Evolutionary conservation across 2,797 vertebrate species (phyloP).

Genomic region (Sparus aurata): DNA sequence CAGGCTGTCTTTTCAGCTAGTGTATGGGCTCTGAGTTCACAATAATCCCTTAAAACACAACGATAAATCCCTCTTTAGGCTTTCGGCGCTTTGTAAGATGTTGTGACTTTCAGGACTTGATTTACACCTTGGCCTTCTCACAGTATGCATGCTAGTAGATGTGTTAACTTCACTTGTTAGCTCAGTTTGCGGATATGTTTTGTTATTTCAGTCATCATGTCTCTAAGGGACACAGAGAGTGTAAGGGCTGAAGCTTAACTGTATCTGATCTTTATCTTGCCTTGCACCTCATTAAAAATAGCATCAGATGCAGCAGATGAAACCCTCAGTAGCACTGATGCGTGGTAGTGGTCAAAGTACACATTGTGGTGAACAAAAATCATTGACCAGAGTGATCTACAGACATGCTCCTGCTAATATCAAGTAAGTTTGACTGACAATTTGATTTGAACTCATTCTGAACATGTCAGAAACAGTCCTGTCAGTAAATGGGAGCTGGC

Average conservation of each 20-base stretch:
- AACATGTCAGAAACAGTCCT: slow-evolving; percentile 3
- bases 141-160: neutral
- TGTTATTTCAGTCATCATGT: neutral
- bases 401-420: neutral
- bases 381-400: neutral
- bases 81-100: neutral
- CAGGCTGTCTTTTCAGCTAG: neutral
- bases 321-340: neutral
- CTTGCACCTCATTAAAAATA: neutral
- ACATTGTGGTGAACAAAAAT: neutral
- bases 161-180: neutral
- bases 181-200: neutral
- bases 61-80: neutral
- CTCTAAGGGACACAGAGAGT: neutral
- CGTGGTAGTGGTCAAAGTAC: neutral
- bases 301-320: neutral
- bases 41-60: neutral
- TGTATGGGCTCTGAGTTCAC: neutral
- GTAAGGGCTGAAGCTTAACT: neutral
- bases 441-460: slow-evolving; percentile 4
- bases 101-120: neutral
- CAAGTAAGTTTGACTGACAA: slow-evolving; percentile 9
- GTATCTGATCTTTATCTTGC: neutral
- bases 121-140: neutral
- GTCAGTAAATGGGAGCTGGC: slow-evolving; percentile 17